Percentiles rank a stretch among this genome's conserved stretches.
These are phyloP conservation scores for Drosophila pandora DNA, from an alignment of 1,140 invertebrate genomes.

Conservation along the genomic window DNA sequence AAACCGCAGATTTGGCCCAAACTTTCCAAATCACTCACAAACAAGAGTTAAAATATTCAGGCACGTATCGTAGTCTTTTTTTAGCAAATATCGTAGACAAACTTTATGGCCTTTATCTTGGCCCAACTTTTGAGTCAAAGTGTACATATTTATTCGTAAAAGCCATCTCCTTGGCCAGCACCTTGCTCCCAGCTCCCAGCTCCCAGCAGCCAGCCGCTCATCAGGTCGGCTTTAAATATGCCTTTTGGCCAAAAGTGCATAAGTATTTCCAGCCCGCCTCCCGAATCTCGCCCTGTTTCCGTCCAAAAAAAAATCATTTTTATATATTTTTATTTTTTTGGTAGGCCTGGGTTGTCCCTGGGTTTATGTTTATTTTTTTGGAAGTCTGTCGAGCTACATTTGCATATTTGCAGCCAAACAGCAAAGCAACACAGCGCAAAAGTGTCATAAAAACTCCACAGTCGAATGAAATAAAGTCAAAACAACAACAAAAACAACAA, in stretches of 20 bases:
- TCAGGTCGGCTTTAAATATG: constrained; percentile 66
- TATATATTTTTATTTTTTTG: constrained; percentile 74
- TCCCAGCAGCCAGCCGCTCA: constrained; percentile 20
- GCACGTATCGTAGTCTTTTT: background rate
- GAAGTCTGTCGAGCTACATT: constrained; percentile 40
- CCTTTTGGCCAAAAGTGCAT: constrained; percentile 70
- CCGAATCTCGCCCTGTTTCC: constrained; percentile 2
- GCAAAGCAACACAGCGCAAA: constrained; percentile 40
- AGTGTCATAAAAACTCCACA: constrained; percentile 69
- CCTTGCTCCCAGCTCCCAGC: too few species aligned
- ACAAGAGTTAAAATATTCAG: background rate
- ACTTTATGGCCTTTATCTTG: constrained; percentile 76
- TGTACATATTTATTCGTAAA: constrained; percentile 4
- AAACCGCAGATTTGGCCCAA: background rate
- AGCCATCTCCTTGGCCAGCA: constrained; percentile 13
- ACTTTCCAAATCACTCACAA: background rate
- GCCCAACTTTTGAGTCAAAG: constrained; percentile 58
- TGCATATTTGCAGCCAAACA: constrained; percentile 68
- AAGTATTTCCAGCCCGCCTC: constrained; percentile 59
- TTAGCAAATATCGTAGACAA: constrained; percentile 23
- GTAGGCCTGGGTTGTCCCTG: constrained; percentile 18
- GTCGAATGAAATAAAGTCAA: constrained; percentile 69
- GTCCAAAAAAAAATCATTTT: constrained; percentile 52
- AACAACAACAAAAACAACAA: constrained; percentile 23
- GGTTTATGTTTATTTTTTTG: background rate